Evolutionary conservation across 2,797 vertebrate genomes (phyloP).

Genomic region (Enteromius radiatus): DNA sequence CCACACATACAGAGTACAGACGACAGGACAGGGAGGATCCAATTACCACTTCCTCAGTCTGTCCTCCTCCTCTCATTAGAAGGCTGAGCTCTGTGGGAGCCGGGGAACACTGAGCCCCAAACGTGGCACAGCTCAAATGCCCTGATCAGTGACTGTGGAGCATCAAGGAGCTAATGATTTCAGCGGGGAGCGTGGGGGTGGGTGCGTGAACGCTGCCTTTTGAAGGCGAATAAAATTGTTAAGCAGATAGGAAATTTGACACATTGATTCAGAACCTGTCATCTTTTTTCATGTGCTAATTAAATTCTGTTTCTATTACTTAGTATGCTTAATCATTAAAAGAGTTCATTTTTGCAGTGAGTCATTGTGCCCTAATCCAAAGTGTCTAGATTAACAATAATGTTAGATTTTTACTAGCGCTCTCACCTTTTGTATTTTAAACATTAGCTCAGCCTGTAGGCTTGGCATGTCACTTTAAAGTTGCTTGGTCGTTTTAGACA

Average conservation of each 20-base stretch:
- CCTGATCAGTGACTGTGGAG: conserved; percentile 46
- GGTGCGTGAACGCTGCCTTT: neutral
- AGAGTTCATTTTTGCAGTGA: conserved; percentile 2
- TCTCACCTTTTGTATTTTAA: conserved; percentile 12
- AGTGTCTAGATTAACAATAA: conserved; percentile 20
- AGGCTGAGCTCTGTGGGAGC: conserved; percentile 47
- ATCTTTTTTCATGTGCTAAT: conserved; percentile 26
- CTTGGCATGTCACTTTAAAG: neutral
- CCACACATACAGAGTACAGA: conserved; percentile 31
- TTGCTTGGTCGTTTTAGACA: neutral
- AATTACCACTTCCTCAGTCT: conserved; percentile 53
- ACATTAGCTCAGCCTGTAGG: conserved; percentile 7
- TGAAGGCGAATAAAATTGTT: conserved; percentile 42
- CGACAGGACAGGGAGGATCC: conserved; percentile 48
- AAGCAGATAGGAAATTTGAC: conserved; percentile 37
- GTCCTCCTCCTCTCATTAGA: conserved; percentile 53
- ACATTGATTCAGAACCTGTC: conserved; percentile 42
- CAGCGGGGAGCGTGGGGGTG: conserved; percentile 37
- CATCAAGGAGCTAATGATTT: conserved; percentile 52
- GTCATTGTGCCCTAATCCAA: conserved; percentile 20
- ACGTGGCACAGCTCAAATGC: conserved; percentile 25
- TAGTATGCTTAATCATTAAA: conserved; percentile 31
- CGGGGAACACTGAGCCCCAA: conserved; percentile 35
- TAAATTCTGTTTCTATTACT: conserved; percentile 25
- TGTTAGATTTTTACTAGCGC: neutral